A percentile compares a stretch with the other conserved stretches of the same genome.
Conservation (phyloP, 2,113 vertebrate genomes). For the Erythrolamprus reginae region DNA sequence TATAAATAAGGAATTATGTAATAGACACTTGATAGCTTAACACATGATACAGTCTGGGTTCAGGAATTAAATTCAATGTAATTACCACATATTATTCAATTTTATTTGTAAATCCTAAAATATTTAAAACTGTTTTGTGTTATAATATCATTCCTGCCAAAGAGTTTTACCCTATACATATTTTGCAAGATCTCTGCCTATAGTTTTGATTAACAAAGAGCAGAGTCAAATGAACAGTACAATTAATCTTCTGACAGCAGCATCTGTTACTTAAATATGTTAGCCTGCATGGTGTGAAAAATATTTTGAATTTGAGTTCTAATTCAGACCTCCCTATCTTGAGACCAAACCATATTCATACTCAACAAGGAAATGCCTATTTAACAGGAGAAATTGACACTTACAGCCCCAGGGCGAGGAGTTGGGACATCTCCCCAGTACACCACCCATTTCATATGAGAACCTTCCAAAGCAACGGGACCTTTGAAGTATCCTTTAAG, state of each 20-base stretch:
- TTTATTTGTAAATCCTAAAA: background rate
- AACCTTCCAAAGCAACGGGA: slow-evolving; percentile 56
- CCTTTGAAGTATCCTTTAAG: slow-evolving; percentile 72
- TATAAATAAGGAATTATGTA: background rate
- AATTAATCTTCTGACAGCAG: background rate
- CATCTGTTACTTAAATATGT: background rate
- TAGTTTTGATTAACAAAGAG: background rate
- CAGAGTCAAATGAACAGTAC: background rate
- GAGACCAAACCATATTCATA: background rate
- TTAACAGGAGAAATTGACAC: background rate
- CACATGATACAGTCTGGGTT: background rate
- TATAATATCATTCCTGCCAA: background rate
- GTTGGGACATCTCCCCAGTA: slow-evolving; percentile 68
- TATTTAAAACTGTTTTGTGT: background rate
- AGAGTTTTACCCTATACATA: background rate
- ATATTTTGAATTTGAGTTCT: background rate
- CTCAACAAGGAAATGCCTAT: background rate
- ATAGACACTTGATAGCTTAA: background rate
- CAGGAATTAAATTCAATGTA: background rate
- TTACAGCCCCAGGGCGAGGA: slow-evolving; percentile 73
- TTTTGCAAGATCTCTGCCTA: background rate
- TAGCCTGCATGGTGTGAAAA: background rate
- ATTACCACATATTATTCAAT: background rate
- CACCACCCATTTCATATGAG: slow-evolving; percentile 69
- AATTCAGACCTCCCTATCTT: background rate